Conservation (phyloP, 2,113 vertebrate species). For the Nerophis lumbriciformis region DNA sequence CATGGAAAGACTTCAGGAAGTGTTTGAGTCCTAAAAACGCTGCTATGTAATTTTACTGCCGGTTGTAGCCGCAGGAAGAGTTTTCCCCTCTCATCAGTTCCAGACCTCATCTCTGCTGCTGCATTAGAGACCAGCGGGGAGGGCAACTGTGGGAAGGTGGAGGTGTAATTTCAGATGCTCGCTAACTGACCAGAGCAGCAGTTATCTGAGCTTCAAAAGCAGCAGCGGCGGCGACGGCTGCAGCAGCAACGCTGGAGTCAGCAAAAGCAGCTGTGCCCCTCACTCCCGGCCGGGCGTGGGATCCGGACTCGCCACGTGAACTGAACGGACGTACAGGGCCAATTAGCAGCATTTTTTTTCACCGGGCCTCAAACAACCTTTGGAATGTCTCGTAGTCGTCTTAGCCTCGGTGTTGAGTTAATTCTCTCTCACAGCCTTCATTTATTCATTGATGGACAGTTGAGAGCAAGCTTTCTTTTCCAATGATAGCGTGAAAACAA, state of each 20-base stretch:
- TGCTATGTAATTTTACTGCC: slow-evolving; percentile 6
- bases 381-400: neutral
- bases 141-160: slow-evolving; percentile 36
- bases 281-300: slow-evolving; percentile 36
- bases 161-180: slow-evolving; percentile 67
- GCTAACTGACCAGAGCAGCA: slow-evolving; percentile 42
- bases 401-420: no score
- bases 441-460: no score
- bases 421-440: no score
- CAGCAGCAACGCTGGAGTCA: slow-evolving; percentile 33
- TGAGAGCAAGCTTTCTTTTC: no score
- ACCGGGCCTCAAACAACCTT: slow-evolving; percentile 22
- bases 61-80: neutral
- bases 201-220: slow-evolving; percentile 59
- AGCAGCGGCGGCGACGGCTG: slow-evolving; percentile 15
- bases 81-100: slow-evolving; percentile 14
- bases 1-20: neutral
- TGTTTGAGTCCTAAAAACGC: slow-evolving; percentile 9
- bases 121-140: slow-evolving; percentile 15
- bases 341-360: slow-evolving; percentile 18
- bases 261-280: slow-evolving; percentile 57
- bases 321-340: slow-evolving; percentile 13
- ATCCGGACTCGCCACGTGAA: slow-evolving; percentile 23
- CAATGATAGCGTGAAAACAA: no score
- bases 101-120: slow-evolving; percentile 13